Evolutionary conservation across 2,888 invertebrate genomes (phyloP).

Genomic region (Lasioglossum calceatum): DNA sequence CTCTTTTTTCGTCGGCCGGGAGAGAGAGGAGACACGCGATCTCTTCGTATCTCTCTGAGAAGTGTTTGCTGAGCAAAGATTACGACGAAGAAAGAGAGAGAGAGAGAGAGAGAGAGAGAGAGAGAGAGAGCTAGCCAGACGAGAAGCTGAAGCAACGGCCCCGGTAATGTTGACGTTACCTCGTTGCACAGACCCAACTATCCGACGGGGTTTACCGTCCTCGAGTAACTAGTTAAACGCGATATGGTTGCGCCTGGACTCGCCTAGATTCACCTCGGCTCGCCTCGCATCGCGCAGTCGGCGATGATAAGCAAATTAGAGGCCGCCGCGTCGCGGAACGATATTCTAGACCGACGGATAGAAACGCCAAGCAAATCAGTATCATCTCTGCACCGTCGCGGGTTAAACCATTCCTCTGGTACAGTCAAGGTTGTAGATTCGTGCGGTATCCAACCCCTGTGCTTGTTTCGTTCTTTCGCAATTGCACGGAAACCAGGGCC

Average conservation of each 20-base stretch:
- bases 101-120: not conserved
- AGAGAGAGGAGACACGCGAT: conserved; percentile 27
- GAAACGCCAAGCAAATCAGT: not conserved
- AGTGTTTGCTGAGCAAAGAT: conserved; percentile 70
- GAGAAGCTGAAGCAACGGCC: conserved; percentile 2
- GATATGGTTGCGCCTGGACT: conserved; percentile 16
- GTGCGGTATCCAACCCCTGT: not conserved
- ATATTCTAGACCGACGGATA: not conserved
- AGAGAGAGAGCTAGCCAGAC: not conserved
- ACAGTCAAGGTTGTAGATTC: not conserved
- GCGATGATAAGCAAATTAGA: conserved; percentile 47
- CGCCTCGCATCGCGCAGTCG: not conserved
- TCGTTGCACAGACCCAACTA: conserved; percentile 47
- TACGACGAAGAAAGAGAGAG: conserved; percentile 36
- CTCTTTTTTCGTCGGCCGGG: conserved; percentile 41
- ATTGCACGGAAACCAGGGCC: too few species aligned
- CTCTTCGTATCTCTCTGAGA: conserved; percentile 44
- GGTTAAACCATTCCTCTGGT: not conserved
- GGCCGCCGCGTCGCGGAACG: not conserved
- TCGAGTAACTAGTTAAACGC: conserved; percentile 55
- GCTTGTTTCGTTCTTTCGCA: not conserved
- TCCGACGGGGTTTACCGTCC: conserved; percentile 49
- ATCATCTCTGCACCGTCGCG: not conserved
- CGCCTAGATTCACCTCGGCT: not conserved
- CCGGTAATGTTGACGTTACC: conserved; percentile 62